These are phyloP conservation scores for Hippopotamus amphibius DNA, from an alignment of 2,113 vertebrate species.

Conservation along the genomic window DNA sequence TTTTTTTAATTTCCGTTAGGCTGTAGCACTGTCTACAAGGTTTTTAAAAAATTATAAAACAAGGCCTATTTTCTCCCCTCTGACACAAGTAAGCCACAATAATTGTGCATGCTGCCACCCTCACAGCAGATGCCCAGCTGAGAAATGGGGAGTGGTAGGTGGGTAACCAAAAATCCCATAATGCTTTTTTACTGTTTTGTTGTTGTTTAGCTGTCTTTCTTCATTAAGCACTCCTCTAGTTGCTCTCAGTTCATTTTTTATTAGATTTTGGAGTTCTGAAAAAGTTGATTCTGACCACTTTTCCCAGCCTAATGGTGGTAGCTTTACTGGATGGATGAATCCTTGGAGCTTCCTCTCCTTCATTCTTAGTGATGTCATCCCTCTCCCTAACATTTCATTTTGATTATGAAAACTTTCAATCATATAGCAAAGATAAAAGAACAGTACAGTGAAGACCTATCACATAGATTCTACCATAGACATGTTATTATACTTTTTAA, in stretches of 20 bases:
- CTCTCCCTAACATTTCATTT: not conserved
- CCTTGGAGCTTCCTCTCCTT: not conserved
- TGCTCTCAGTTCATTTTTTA: not conserved
- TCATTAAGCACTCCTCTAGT: not conserved
- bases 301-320: not conserved
- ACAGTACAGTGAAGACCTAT: not conserved
- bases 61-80: not conserved
- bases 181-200: not conserved
- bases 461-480: not conserved
- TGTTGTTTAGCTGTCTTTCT: not conserved
- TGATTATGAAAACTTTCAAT: not conserved
- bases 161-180: not conserved
- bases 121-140: not conserved
- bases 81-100: not conserved
- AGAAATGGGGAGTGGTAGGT: not conserved
- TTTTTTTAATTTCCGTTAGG: not conserved
- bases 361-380: not conserved
- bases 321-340: not conserved
- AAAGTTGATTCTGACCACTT: not conserved
- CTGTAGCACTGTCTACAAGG: not conserved
- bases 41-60: not conserved
- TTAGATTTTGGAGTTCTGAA: not conserved
- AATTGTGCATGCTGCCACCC: not conserved
- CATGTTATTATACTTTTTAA: not conserved
- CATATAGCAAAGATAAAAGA: not conserved